Evolutionary conservation across 2,888 invertebrate species (phyloP).

Genomic region (Nymphalis c-album): DNA sequence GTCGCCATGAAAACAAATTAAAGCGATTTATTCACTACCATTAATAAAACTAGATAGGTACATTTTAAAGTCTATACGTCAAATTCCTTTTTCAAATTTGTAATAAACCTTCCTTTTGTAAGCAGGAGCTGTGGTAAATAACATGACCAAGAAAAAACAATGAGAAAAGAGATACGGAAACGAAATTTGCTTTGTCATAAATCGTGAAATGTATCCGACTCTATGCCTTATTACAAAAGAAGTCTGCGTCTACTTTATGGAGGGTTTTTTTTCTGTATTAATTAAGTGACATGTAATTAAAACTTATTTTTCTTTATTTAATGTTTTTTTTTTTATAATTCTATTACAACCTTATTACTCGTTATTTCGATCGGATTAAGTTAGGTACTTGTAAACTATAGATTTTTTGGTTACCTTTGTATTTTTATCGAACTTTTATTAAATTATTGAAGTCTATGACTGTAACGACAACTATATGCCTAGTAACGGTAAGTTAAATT

Average conservation of each 20-base stretch:
- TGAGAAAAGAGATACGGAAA: constrained; percentile 76
- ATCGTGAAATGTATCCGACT: constrained; percentile 76
- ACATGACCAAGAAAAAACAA: constrained; percentile 52
- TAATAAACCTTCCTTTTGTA: constrained; percentile 74
- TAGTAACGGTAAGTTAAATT: too few species aligned
- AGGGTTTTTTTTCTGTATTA: constrained; percentile 49
- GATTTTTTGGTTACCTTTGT: too few species aligned
- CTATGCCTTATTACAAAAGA: constrained; percentile 69
- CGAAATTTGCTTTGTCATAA: constrained; percentile 80
- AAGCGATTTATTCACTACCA: too few species aligned
- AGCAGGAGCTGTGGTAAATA: constrained; percentile 67
- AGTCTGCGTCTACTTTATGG: constrained; percentile 63
- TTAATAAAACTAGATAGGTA: background rate
- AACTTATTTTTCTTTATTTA: background rate
- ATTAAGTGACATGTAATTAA: constrained; percentile 9
- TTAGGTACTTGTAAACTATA: background rate
- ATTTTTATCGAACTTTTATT: too few species aligned
- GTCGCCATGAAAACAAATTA: too few species aligned
- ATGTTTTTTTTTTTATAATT: background rate
- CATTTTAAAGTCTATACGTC: background rate
- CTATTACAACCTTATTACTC: background rate
- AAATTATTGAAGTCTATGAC: too few species aligned
- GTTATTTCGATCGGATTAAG: background rate
- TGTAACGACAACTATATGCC: too few species aligned
- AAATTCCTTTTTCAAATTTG: constrained; percentile 48